Evolutionary conservation across 2,797 vertebrate species (phyloP).

Genomic region (Emydoidea blandingii): DNA sequence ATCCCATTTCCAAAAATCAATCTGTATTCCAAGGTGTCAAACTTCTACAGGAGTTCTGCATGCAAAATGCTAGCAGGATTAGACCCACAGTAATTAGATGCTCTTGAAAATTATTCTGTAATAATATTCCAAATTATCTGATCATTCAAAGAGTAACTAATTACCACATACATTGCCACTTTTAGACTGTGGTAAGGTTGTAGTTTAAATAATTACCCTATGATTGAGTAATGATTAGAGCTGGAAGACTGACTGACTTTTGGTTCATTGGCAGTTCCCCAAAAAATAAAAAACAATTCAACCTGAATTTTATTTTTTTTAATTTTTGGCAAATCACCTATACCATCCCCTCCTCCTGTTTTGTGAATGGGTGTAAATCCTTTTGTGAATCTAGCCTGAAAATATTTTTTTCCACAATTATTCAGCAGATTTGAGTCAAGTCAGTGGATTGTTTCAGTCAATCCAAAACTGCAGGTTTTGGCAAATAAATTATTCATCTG

Average conservation of each 20-base stretch:
- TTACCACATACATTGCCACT: conserved; percentile 44
- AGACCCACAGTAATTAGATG: neutral
- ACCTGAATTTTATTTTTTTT: neutral
- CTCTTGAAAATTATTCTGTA: conserved; percentile 16
- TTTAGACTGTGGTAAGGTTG: conserved; percentile 27
- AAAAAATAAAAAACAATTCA: neutral
- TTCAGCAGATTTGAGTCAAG: neutral
- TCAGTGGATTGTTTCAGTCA: neutral
- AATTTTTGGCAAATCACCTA: neutral
- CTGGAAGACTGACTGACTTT: neutral
- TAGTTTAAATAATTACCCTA: conserved; percentile 32
- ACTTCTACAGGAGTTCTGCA: conserved; percentile 21
- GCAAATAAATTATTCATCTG: neutral
- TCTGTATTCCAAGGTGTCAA: neutral
- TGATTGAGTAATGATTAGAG: neutral
- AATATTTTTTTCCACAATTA: neutral
- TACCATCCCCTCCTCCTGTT: neutral
- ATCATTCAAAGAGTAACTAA: neutral
- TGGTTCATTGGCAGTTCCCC: neutral
- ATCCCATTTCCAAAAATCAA: conserved; percentile 19
- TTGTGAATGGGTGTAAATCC: neutral
- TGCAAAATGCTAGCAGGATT: neutral
- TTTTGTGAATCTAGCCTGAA: neutral
- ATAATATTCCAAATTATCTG: conserved; percentile 36
- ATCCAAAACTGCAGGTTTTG: neutral